Conservation (phyloP, 1,140 invertebrate genomes). For the Phocides pigmalion region DNA sequence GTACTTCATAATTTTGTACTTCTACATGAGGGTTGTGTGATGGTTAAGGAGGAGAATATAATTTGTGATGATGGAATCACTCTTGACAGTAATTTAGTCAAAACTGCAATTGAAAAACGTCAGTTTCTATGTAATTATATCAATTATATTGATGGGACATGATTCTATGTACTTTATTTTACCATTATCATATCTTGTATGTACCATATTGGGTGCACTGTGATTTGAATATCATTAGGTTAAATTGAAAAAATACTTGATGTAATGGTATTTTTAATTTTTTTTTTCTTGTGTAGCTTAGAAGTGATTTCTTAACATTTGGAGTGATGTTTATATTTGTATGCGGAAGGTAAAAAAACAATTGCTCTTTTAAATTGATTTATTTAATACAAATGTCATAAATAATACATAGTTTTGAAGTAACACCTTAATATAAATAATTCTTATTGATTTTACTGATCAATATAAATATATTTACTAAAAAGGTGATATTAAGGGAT, state of each 20-base stretch:
- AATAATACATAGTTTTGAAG: slow-evolving; percentile 67
- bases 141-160: slow-evolving; percentile 60
- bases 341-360: slow-evolving; percentile 6
- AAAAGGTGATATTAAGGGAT: slow-evolving; percentile 32
- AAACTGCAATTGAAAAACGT: slow-evolving; percentile 66
- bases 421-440: slow-evolving; percentile 39
- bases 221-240: no score
- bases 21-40: slow-evolving; percentile 64
- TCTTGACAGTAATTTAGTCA: slow-evolving; percentile 67
- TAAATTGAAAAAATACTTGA: no score
- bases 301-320: no score
- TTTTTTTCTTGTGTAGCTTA: no score
- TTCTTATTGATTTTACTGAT: slow-evolving; percentile 27
- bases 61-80: slow-evolving; percentile 63
- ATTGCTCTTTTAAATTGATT: slow-evolving; percentile 47
- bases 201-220: no score
- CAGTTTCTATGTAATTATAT: slow-evolving; percentile 78
- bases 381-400: slow-evolving; percentile 70
- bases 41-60: slow-evolving; percentile 64
- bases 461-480: slow-evolving; percentile 37
- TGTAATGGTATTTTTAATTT: no score
- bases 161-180: not conserved
- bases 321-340: no score
- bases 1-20: slow-evolving; percentile 75
- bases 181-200: not conserved